phyloP scores from a whole-genome alignment of 2,113 vertebrate species.

The Salvelinus namaycush region DNA sequence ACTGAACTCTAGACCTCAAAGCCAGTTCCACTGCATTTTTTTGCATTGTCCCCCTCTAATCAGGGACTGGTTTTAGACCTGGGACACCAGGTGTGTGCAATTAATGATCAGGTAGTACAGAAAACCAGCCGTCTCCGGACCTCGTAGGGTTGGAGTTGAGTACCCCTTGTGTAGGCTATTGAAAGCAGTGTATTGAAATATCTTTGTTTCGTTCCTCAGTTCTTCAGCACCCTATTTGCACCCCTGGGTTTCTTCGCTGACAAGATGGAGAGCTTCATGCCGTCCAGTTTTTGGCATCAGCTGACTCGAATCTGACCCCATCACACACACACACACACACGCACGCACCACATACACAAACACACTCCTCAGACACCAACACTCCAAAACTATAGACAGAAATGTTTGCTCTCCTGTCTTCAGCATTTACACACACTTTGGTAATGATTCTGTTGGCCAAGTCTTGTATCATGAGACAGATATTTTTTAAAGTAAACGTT shows the following conservation, averaged over 20 bases:
- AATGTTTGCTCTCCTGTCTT: conserved; percentile 75
- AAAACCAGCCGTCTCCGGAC: no score
- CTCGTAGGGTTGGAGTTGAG: no score
- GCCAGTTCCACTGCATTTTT: no score
- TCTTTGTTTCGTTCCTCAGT: conserved; percentile 61
- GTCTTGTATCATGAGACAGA: conserved; percentile 60
- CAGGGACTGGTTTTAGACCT: no score
- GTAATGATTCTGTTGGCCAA: conserved; percentile 64
- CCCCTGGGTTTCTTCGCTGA: conserved; percentile 80
- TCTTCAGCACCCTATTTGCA: conserved; percentile 83
- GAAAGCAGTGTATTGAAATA: background rate
- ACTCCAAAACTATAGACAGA: conserved; percentile 56
- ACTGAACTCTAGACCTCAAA: no score
- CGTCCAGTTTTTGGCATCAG: conserved; percentile 79
- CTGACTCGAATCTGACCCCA: conserved; percentile 72
- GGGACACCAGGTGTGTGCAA: no score
- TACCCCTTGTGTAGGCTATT: background rate
- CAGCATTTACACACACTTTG: conserved; percentile 65
- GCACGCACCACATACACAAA: conserved; percentile 11
- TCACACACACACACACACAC: conserved; percentile 17
- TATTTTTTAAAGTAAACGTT: conserved; percentile 49
- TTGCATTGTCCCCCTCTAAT: no score
- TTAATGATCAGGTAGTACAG: no score
- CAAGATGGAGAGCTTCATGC: conserved; percentile 82
- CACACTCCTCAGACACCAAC: conserved; percentile 24